These are phyloP conservation scores for Pediacus dermestoides DNA, from an alignment of 2,888 invertebrate genomes.

Conservation along the genomic window DNA sequence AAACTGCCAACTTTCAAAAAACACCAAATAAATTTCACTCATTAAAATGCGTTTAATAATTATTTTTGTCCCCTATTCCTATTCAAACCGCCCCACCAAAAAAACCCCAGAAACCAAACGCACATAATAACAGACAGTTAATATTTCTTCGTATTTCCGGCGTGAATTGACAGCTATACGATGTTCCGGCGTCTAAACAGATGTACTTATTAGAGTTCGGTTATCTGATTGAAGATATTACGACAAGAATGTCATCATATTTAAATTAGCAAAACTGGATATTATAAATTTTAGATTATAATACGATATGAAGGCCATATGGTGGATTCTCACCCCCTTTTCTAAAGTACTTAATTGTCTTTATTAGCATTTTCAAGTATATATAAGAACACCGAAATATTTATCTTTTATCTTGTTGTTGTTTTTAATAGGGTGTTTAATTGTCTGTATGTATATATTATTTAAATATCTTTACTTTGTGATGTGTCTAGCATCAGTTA, in stretches of 20 bases:
- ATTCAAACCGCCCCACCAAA: conserved; percentile 4
- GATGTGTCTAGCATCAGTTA: conserved; percentile 12
- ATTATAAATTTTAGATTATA: conserved; percentile 30
- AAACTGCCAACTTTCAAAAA: no score
- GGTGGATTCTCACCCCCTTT: conserved; percentile 19
- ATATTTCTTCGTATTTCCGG: conserved; percentile 33
- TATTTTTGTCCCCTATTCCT: no score
- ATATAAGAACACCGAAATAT: conserved; percentile 35
- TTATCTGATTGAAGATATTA: conserved; percentile 36
- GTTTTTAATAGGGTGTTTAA: conserved; percentile 45
- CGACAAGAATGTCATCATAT: conserved; percentile 39
- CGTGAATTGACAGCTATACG: conserved; percentile 34
- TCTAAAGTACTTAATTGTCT: conserved; percentile 3
- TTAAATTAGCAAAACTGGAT: conserved; percentile 38
- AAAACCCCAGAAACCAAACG: no score
- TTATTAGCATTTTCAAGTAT: conserved; percentile 7
- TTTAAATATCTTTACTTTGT: background rate
- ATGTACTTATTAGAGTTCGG: conserved; percentile 40
- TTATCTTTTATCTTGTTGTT: conserved; percentile 34
- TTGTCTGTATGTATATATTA: conserved; percentile 38
- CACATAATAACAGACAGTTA: conserved; percentile 29
- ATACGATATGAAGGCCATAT: conserved; percentile 19
- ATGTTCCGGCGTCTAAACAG: conserved; percentile 36
- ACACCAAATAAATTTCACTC: no score
- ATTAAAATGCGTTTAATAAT: no score